These are phyloP conservation scores for Crypturellus undulatus DNA, from an alignment of 2,113 vertebrate species.

Conservation along the genomic window DNA sequence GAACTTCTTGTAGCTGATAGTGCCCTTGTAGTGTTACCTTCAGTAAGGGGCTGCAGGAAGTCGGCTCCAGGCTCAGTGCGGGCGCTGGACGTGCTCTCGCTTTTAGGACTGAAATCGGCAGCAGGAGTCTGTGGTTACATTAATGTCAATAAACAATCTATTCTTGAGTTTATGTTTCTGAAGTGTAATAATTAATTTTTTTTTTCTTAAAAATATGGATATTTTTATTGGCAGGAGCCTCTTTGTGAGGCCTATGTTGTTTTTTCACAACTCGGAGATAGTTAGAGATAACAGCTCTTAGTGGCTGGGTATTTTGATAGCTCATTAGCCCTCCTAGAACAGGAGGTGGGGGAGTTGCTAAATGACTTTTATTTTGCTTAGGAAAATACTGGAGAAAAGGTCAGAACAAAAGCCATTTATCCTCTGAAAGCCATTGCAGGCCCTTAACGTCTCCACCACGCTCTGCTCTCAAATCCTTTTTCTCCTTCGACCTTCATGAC, in stretches of 20 bases:
- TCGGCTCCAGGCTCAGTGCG: not conserved
- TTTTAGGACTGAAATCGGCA: not conserved
- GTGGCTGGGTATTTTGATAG: not conserved
- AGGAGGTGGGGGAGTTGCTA: not conserved
- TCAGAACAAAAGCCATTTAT: constrained; percentile 36
- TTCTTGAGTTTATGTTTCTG: not conserved
- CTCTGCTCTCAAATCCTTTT: not conserved
- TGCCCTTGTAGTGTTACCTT: not conserved
- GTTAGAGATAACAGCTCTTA: not conserved
- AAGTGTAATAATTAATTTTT: not conserved
- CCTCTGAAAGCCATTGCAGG: not conserved
- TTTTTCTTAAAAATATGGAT: not conserved
- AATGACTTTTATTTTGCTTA: not conserved
- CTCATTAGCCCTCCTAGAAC: not conserved
- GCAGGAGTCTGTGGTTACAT: not conserved
- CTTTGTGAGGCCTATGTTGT: not conserved
- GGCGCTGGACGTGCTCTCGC: not conserved
- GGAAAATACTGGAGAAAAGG: constrained; percentile 23
- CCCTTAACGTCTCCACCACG: not conserved
- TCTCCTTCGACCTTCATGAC: not conserved
- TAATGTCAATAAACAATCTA: not conserved
- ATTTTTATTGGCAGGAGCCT: not conserved
- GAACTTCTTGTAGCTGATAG: not conserved
- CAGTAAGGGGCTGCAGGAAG: not conserved
- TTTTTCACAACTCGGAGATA: accelerated